A percentile compares a stretch with the other conserved stretches of the same genome.
These are phyloP conservation scores for Nomada lathburiana DNA, from an alignment of 2,888 invertebrate species.

Conservation along the genomic window DNA sequence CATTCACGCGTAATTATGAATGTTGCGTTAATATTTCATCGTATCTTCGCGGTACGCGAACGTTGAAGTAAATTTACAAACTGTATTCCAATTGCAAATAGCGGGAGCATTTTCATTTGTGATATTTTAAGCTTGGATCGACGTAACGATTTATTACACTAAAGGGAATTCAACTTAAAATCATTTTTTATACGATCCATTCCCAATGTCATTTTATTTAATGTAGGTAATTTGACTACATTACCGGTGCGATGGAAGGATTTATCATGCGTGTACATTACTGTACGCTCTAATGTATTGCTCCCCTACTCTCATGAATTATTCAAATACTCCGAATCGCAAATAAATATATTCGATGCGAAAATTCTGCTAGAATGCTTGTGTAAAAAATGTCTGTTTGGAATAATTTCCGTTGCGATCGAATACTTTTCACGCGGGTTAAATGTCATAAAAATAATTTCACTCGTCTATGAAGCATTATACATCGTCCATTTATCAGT, in stretches of 20 bases:
- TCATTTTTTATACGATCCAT: too few species aligned
- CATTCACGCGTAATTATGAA: conserved; percentile 26
- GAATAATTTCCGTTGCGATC: too few species aligned
- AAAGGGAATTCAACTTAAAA: too few species aligned
- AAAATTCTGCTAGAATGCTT: neutral
- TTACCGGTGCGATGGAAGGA: too few species aligned
- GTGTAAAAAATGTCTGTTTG: too few species aligned
- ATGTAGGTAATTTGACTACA: too few species aligned
- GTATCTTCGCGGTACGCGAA: neutral
- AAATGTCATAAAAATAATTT: neutral
- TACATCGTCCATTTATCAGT: neutral
- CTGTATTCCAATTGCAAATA: neutral
- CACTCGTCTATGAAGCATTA: neutral
- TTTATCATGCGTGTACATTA: too few species aligned
- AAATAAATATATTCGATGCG: neutral
- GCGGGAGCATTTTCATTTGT: neutral
- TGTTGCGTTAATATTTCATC: conserved; percentile 25
- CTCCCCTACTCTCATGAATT: neutral
- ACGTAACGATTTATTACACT: too few species aligned
- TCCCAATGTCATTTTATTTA: too few species aligned
- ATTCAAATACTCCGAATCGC: neutral
- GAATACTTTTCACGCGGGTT: too few species aligned
- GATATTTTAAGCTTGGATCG: neutral
- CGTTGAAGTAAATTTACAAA: neutral
- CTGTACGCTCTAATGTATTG: too few species aligned